Percentiles rank a stretch among this genome's conserved stretches.
Conservation (phyloP, 2,888 invertebrate genomes). For the Cheilosia grossa region DNA sequence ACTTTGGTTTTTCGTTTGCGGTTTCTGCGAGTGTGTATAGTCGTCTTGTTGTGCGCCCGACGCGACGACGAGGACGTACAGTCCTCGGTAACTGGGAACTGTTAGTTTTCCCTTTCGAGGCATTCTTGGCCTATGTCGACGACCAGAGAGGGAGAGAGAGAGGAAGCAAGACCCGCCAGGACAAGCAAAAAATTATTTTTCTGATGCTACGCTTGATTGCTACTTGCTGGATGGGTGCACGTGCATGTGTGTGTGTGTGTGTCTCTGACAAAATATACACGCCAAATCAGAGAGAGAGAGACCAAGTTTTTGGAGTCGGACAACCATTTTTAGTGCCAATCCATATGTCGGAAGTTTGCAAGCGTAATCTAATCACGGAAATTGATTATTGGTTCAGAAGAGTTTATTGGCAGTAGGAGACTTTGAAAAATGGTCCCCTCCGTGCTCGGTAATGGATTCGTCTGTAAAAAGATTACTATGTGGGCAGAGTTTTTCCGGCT, state of each 20-base stretch:
- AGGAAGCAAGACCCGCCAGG: constrained; percentile 41
- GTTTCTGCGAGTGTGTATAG: constrained; percentile 44
- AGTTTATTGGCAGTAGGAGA: constrained; percentile 67
- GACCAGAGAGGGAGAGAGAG: not conserved
- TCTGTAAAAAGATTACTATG: constrained; percentile 6
- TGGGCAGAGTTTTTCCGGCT: not conserved
- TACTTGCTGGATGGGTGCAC: constrained; percentile 36
- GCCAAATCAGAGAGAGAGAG: constrained; percentile 35
- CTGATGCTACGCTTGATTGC: constrained; percentile 62
- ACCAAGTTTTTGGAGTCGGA: constrained; percentile 65
- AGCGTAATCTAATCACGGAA: constrained; percentile 80
- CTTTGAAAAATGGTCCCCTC: constrained; percentile 47
- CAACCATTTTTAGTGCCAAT: constrained; percentile 77
- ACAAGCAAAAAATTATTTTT: constrained; percentile 58
- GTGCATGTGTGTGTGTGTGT: not conserved
- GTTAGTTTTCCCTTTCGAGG: constrained; percentile 47
- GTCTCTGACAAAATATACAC: constrained; percentile 42
- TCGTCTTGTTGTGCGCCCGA: constrained; percentile 32
- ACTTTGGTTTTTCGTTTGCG: constrained; percentile 61
- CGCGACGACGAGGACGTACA: not conserved
- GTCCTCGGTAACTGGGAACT: not conserved
- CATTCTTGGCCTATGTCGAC: constrained; percentile 42
- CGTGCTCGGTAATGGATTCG: not conserved
- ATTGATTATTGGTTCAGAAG: constrained; percentile 79
- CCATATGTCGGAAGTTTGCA: constrained; percentile 79